Percentiles rank a stretch among this genome's conserved stretches.
These are phyloP conservation scores for Botia kubotai DNA, from an alignment of 2,797 vertebrate species.

Conservation along the genomic window DNA sequence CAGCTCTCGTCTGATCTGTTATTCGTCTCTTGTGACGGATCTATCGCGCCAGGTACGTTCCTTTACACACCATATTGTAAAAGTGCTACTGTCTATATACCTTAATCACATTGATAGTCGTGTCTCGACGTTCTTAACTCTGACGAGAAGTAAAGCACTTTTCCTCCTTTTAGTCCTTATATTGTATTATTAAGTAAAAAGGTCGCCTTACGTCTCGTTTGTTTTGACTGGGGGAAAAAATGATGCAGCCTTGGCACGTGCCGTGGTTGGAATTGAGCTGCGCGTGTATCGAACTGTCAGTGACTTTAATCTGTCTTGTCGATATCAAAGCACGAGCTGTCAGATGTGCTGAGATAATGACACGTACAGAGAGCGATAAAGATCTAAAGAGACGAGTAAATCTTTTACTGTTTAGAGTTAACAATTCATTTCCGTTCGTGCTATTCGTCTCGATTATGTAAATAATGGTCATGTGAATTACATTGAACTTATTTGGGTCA, in stretches of 20 bases:
- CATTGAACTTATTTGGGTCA: neutral
- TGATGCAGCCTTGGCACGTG: slow-evolving; percentile 39
- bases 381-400: too few relatives aligned
- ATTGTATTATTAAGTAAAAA: neutral
- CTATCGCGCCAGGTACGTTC: slow-evolving; percentile 71
- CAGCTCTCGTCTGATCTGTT: slow-evolving; percentile 48
- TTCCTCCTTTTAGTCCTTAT: too few relatives aligned
- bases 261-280: neutral
- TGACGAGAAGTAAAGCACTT: too few relatives aligned
- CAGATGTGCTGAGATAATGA: neutral
- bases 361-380: too few relatives aligned
- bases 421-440: neutral
- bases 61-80: neutral
- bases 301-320: neutral
- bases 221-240: neutral
- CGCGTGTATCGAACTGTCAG: slow-evolving; percentile 25
- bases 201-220: neutral
- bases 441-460: slow-evolving; percentile 19
- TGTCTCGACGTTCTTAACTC: neutral
- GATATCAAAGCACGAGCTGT: neutral
- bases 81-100: slow-evolving; percentile 13
- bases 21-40: slow-evolving; percentile 56
- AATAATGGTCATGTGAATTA: neutral
- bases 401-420: neutral
- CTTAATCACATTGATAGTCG: neutral